Evolutionary conservation across 2,113 vertebrate species (phyloP), one percentile per base, ranked within the genome.

Genomic region (Chaetorhynchus papuensis): DNA sequence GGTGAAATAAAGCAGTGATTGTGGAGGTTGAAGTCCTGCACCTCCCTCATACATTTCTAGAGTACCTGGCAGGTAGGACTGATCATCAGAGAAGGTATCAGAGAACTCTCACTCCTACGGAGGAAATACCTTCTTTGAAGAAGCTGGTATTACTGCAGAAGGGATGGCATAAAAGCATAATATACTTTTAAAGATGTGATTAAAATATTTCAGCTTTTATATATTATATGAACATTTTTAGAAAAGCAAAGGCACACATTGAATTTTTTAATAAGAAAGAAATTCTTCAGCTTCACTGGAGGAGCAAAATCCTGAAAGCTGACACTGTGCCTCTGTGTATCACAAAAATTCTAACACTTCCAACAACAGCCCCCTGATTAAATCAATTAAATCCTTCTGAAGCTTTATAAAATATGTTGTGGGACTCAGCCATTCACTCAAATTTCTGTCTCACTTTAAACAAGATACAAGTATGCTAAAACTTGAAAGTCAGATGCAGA

Each of bases 331-430:
- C 28, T 65, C 16, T 53, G 8, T 27, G 4, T n/a, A 47, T 44
- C 75, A 61, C 53, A 79, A 26, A 65, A 53, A 41, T 49, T 76
- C 9, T 47, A 31, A 64, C 56, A 9, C 17, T 56, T 77, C 28
- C 31, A 79, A 26, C 37, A 10, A 30, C 19, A 16, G 19, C 4
- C 8, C 5, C 11, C 11, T 31, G 28, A 28, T 71, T 77, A 52
- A 44, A 45, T 54, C 61, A 7, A 31, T 54, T 50, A 56, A 39
- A 26, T 45, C 28, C 5, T 77, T 66, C 20, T 63, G 10, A 65
- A 14, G 1, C 1, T 0, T 28, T 47, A 44, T 19, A n/a, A 76
- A 65, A 54, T 27, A 6, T 11, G 2, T 35, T 16, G 5, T 57
- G 60, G 54, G n/a, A 63, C 59, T 53, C 17, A 26, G 31, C n/a